A percentile compares a stretch with the other conserved stretches of the same genome.
phyloP scores from a whole-genome alignment of 2,888 invertebrate genomes.

The Camponotus fellah region DNA sequence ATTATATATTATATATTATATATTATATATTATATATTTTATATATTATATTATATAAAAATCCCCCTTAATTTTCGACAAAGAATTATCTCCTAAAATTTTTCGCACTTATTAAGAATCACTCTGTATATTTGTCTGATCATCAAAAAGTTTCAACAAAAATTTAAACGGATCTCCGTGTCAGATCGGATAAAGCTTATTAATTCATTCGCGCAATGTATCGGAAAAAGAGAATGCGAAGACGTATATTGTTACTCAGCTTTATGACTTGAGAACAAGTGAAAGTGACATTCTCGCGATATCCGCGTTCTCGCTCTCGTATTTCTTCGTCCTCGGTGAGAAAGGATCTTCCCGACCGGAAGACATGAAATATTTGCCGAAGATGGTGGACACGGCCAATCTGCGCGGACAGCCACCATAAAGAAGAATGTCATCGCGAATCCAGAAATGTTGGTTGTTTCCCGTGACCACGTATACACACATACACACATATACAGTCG shows the following conservation, averaged over 20 bases:
- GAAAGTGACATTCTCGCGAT: slow-evolving; percentile 20
- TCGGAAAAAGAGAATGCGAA: not conserved
- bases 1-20: too few relatives aligned
- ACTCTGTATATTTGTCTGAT: not conserved
- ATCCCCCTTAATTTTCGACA: too few relatives aligned
- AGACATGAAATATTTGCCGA: slow-evolving; percentile 64
- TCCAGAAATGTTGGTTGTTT: slow-evolving; percentile 56
- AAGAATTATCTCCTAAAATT: too few relatives aligned
- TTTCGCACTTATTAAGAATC: too few relatives aligned
- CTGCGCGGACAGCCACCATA: slow-evolving; percentile 70
- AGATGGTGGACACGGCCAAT: slow-evolving; percentile 67
- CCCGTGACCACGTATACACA: slow-evolving; percentile 49
- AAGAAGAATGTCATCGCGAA: slow-evolving; percentile 72
- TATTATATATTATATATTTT: too few relatives aligned
- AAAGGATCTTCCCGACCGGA: slow-evolving; percentile 39
- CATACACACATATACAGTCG: slow-evolving; percentile 20
- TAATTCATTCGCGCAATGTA: slow-evolving; percentile 13
- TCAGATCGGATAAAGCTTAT: slow-evolving; percentile 7
- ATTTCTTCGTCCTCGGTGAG: slow-evolving; percentile 55
- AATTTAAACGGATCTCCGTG: slow-evolving; percentile 17
- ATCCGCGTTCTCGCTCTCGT: not conserved
- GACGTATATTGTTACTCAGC: not conserved
- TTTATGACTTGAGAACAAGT: slow-evolving; percentile 17
- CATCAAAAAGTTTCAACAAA: slow-evolving; percentile 35
- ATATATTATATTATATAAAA: too few relatives aligned